These are phyloP conservation scores for Eublepharis macularius DNA, from an alignment of 2,113 vertebrate species.

Conservation along the genomic window DNA sequence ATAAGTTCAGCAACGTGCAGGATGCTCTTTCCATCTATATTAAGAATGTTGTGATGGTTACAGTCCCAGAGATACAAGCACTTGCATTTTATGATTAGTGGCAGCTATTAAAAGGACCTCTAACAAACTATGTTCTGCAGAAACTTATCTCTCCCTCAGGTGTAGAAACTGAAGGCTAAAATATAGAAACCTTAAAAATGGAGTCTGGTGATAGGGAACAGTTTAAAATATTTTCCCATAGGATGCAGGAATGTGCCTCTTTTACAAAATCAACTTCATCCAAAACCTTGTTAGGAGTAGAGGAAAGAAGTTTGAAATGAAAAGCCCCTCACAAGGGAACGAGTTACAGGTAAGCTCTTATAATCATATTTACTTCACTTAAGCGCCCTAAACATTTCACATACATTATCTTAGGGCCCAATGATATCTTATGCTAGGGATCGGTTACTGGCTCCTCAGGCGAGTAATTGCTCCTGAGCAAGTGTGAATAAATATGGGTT, in stretches of 20 bases:
- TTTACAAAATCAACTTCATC: neutral
- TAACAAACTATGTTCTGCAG: conserved; percentile 44
- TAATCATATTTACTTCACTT: neutral
- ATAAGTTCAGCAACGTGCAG: conserved; percentile 32
- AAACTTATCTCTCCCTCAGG: conserved; percentile 15
- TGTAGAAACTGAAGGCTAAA: neutral
- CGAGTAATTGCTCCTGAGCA: too few species aligned
- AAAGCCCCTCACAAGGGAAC: neutral
- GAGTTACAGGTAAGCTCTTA: neutral
- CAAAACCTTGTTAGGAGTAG: neutral
- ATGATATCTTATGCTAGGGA: too few species aligned
- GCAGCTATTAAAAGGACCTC: conserved; percentile 40
- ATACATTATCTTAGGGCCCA: neutral
- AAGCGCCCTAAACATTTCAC: neutral
- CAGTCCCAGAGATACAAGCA: conserved; percentile 32
- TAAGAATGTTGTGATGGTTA: conserved; percentile 36
- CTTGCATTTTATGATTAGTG: conserved; percentile 37
- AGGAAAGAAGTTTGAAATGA: neutral
- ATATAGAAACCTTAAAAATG: conserved; percentile 1
- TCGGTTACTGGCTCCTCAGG: too few species aligned
- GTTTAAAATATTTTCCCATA: conserved; percentile 11
- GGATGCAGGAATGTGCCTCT: neutral
- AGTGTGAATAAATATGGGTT: too few species aligned
- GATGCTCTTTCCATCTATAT: conserved; percentile 49
- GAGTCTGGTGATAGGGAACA: neutral